These are phyloP conservation scores for Philereme transversata DNA, from an alignment of 2,888 invertebrate genomes.

Conservation along the genomic window DNA sequence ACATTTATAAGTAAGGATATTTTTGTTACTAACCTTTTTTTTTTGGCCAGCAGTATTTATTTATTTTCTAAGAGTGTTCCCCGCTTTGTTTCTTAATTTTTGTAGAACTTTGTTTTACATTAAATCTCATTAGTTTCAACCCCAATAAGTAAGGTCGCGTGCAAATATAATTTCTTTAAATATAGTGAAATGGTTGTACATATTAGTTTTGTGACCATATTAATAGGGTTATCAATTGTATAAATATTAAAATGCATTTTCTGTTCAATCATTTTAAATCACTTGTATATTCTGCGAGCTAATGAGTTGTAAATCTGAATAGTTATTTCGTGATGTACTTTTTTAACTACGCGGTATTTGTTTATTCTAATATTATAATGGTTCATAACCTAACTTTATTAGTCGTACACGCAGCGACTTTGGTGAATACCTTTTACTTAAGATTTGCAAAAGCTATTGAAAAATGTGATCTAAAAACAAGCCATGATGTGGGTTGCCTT, in stretches of 20 bases:
- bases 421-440: not conserved
- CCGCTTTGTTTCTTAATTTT: slow-evolving; percentile 7
- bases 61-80: slow-evolving; percentile 14
- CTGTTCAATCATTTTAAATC: slow-evolving; percentile 54
- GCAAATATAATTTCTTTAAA: slow-evolving; percentile 16
- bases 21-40: slow-evolving; percentile 11
- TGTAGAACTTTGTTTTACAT: slow-evolving; percentile 12
- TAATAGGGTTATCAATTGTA: slow-evolving; percentile 32
- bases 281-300: slow-evolving; percentile 36
- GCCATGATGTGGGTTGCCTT: not conserved
- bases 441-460: slow-evolving; percentile 9
- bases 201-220: slow-evolving; percentile 41
- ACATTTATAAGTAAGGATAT: slow-evolving; percentile 25
- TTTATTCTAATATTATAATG: not conserved
- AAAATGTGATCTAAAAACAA: not conserved
- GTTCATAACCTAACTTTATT: not conserved
- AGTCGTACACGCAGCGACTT: not conserved
- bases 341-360: slow-evolving; percentile 19
- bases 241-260: slow-evolving; percentile 54
- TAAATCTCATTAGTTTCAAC: slow-evolving; percentile 8
- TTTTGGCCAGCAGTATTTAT: no score
- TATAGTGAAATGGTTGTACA: slow-evolving; percentile 42
- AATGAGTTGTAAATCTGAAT: slow-evolving; percentile 41
- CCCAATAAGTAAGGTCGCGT: slow-evolving; percentile 27
- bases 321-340: slow-evolving; percentile 24